These are phyloP conservation scores for Athalia circularis DNA, from an alignment of 2,888 invertebrate species.

Conservation along the genomic window DNA sequence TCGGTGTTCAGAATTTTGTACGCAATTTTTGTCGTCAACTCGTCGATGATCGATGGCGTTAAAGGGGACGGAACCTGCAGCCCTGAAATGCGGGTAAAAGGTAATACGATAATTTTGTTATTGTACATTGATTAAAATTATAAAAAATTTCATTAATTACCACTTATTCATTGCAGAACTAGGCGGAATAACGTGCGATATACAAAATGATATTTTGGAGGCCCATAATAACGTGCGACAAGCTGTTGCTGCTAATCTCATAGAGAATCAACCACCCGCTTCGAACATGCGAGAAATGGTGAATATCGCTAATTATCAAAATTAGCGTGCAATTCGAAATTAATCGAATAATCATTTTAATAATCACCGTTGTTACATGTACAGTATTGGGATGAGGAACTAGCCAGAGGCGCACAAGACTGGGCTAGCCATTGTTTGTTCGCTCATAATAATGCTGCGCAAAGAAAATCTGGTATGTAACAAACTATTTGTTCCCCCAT, in stretches of 20 bases:
- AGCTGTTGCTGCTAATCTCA: constrained; percentile 75
- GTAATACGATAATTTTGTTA: neutral
- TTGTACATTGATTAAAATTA: neutral
- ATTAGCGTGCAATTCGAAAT: no score
- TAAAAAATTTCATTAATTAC: neutral
- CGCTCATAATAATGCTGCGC: no score
- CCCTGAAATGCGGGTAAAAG: neutral
- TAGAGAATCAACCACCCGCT: constrained; percentile 75
- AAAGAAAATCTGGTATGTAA: no score
- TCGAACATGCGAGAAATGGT: constrained; percentile 76
- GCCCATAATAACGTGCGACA: constrained; percentile 75
- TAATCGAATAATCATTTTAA: neutral
- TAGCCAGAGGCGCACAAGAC: no score
- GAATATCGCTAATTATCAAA: neutral
- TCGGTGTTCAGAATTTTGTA: neutral
- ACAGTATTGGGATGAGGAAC: no score
- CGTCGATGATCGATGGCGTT: neutral
- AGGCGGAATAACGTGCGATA: constrained; percentile 47
- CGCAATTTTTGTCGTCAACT: neutral
- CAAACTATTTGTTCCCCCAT: no score
- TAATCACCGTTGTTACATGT: no score
- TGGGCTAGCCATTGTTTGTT: no score
- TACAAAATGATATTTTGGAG: constrained; percentile 49
- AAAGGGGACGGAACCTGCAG: neutral
- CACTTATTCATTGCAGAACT: constrained; percentile 44